Base-by-base conservation (phyloP, 1,140 invertebrate genomes). In the Pseudobourletiella spinata region DNA sequence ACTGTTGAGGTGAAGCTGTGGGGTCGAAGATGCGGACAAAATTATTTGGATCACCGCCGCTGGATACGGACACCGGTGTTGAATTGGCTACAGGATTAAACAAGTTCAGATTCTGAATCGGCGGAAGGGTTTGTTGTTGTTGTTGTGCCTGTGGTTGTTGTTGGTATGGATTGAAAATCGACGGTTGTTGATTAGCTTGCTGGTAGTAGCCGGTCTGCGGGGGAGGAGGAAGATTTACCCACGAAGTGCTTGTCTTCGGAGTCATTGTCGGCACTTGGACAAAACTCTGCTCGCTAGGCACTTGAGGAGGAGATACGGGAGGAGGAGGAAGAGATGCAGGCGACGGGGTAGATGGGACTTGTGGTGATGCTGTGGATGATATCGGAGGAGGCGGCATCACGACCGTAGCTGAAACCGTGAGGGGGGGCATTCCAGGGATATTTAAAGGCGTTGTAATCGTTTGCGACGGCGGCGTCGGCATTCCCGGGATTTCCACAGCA, bases 371-470 rank as follows among this genome's bases (percentile, higher is more conserved):
- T 60, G 50, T 3, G 8, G 42, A 24, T 14, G 20, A 24, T 3
- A 14, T 4, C n/a, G 65, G 32, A 4, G 58, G 62, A 18, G 58
- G 57, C 15, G 65, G 65, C 54, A 64, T 59, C 20, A 66, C 55
- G 60, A 88, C 71, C 30, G 84, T 83, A 20, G 85, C 83, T 72
- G 84, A 86, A 1, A 88, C 86, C n/a, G 86, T 88, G 61, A 88
- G 86, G 3, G 86, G 84, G 22, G 87, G 87, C 85, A 88, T 86
- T 16, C 86, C 86, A 22, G 85, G 86, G 61, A 88, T 74, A 32
- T 81, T 81, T n/a, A 89, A 82, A 0, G 86, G 85, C 1, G 84
- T 86, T 25, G 85, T 84, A 1, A 83, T 77, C 52, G 66, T 63
- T 26, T 55, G 60, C 18, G 52, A 55, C 18, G 28, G 52, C 11